A percentile compares a stretch with the other conserved stretches of the same genome.
phyloP scores from a whole-genome alignment of 2,888 invertebrate species.

The Melipona bicolor region DNA sequence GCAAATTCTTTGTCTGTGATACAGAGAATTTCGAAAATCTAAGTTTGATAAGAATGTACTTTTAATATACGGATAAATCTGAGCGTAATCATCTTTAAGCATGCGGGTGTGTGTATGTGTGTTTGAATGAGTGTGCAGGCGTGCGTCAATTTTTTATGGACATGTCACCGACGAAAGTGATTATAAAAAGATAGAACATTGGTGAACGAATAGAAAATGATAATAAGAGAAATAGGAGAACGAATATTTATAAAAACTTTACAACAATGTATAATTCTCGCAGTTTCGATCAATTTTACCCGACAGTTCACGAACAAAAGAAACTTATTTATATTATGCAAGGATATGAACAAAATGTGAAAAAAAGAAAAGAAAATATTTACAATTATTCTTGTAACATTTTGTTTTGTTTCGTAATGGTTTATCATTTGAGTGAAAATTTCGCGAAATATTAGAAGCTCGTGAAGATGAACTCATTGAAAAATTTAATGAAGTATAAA shows the following conservation, averaged over 20 bases:
- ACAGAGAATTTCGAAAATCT: background rate
- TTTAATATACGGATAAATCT: background rate
- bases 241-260: conserved; percentile 24
- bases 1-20: background rate
- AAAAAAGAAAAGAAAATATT: background rate
- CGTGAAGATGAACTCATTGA: background rate
- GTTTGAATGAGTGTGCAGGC: background rate
- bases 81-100: background rate
- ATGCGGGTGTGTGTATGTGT: background rate
- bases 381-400: background rate
- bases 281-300: conserved; percentile 1
- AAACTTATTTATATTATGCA: background rate
- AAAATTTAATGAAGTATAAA: background rate
- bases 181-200: background rate
- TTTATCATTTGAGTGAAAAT: background rate
- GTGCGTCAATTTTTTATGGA: conserved; percentile 30
- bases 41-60: conserved; percentile 2
- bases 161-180: conserved; percentile 12
- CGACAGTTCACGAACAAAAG: background rate
- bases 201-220: background rate
- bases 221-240: background rate
- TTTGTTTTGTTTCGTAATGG: background rate
- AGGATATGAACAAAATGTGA: background rate
- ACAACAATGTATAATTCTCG: background rate
- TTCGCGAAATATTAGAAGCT: background rate